Percentiles rank a stretch among this genome's conserved stretches.
Conservation (phyloP, 2,888 invertebrate species). For the Drosophila anomalata region DNA sequence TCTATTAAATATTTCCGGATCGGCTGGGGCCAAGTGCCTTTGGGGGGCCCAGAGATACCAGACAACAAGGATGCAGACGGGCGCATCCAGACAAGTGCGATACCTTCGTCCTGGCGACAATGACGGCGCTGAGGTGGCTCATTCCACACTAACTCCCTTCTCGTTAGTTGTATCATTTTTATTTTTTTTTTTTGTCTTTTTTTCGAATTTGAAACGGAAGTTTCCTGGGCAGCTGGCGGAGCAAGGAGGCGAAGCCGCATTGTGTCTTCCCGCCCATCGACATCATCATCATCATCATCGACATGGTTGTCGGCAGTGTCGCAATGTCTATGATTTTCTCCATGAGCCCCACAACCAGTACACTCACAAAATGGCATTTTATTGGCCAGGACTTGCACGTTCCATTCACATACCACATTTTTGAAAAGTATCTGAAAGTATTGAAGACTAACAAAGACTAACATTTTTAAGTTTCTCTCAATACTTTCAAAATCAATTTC, state of each 20-base stretch:
- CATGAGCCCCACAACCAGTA: constrained; percentile 3
- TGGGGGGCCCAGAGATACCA: constrained; percentile 27
- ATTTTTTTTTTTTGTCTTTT: constrained; percentile 5
- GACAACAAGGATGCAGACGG: constrained; percentile 28
- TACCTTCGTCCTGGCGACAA: constrained; percentile 39
- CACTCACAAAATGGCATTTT: constrained; percentile 16
- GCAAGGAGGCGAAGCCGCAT: constrained; percentile 15
- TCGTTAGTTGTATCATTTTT: constrained; percentile 64
- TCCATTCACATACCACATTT: constrained; percentile 1
- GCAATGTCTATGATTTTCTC: constrained; percentile 29
- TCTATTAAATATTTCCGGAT: constrained; percentile 70
- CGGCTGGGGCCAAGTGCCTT: constrained; percentile 48
- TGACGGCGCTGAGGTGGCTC: constrained; percentile 53
- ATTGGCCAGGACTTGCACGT: neutral
- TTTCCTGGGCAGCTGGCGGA: constrained; percentile 31
- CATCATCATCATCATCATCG: constrained; percentile 24
- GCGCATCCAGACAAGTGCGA: constrained; percentile 36
- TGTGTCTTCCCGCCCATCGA: constrained; percentile 30
- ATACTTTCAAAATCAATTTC: neutral
- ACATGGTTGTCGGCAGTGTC: constrained; percentile 10
- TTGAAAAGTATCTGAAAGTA: neutral
- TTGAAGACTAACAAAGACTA: neutral
- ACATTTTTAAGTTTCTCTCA: neutral
- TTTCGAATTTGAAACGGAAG: constrained; percentile 73
- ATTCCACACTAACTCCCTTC: constrained; percentile 38